A percentile compares a stretch with the other conserved stretches of the same genome.
phyloP scores from a whole-genome alignment of 2,113 vertebrate species.

The Corapipo altera region DNA sequence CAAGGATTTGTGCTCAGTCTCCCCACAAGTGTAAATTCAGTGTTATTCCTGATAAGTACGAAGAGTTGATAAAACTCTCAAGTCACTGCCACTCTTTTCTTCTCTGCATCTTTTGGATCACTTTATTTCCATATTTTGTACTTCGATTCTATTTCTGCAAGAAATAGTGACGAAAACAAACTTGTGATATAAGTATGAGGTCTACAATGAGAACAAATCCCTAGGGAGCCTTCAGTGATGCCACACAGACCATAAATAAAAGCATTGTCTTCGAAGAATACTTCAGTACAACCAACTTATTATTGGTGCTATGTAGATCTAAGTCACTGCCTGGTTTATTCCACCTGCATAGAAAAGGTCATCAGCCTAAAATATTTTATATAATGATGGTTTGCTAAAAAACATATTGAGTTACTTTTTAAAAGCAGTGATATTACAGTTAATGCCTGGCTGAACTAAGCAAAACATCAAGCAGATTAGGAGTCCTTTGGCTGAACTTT shows the following conservation, averaged over 20 bases:
- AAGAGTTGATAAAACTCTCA: background rate
- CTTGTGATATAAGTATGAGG: background rate
- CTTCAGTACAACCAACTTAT: background rate
- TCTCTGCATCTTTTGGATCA: background rate
- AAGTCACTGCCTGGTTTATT: background rate
- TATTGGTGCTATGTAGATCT: background rate
- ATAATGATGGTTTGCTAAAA: background rate
- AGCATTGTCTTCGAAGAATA: background rate
- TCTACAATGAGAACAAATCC: background rate
- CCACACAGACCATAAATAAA: background rate
- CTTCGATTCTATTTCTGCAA: background rate
- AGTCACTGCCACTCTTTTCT: background rate
- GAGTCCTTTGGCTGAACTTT: background rate
- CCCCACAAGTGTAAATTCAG: background rate
- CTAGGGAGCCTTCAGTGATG: background rate
- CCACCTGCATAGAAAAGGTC: background rate
- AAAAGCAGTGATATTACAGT: background rate
- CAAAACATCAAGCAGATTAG: background rate
- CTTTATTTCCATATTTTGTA: background rate
- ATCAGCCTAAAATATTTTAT: background rate
- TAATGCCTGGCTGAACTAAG: background rate
- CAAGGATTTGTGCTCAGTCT: background rate
- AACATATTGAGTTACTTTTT: background rate
- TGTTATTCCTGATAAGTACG: background rate
- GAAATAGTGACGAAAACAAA: background rate